A percentile compares a stretch with the other conserved stretches of the same genome.
Evolutionary conservation across 2,113 vertebrate genomes (phyloP).

Genomic region (Rhineura floridana): DNA sequence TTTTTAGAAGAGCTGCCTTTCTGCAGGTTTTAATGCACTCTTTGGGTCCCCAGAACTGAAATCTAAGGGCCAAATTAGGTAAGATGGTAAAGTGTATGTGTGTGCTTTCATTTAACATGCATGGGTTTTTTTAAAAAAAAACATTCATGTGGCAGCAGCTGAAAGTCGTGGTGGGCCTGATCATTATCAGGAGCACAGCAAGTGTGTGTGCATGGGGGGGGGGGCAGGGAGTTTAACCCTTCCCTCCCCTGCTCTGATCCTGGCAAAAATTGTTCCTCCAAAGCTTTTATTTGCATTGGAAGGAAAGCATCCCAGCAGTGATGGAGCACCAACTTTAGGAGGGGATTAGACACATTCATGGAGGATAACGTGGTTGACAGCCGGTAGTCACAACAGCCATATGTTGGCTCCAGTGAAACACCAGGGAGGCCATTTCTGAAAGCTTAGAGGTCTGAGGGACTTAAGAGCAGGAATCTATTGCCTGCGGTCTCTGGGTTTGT

Average conservation of each 20-base stretch:
- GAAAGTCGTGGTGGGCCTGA: background rate
- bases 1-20: background rate
- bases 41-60: background rate
- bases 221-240: background rate
- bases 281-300: too few species aligned
- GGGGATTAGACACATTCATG: background rate
- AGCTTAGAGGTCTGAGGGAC: background rate
- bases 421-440: background rate
- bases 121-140: background rate
- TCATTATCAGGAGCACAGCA: background rate
- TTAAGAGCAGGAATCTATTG: background rate
- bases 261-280: background rate
- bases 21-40: too few species aligned
- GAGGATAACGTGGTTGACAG: background rate
- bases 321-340: background rate
- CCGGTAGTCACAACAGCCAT: background rate
- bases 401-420: background rate
- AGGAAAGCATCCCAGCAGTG: too few species aligned
- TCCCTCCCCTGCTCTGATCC: background rate
- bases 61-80: background rate
- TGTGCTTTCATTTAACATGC: background rate
- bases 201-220: too few species aligned
- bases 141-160: too few species aligned
- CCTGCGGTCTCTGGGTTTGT: background rate
- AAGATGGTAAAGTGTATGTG: background rate